Base-by-base conservation (phyloP, 2,113 vertebrate species). In the Puntigrus tetrazona region DNA sequence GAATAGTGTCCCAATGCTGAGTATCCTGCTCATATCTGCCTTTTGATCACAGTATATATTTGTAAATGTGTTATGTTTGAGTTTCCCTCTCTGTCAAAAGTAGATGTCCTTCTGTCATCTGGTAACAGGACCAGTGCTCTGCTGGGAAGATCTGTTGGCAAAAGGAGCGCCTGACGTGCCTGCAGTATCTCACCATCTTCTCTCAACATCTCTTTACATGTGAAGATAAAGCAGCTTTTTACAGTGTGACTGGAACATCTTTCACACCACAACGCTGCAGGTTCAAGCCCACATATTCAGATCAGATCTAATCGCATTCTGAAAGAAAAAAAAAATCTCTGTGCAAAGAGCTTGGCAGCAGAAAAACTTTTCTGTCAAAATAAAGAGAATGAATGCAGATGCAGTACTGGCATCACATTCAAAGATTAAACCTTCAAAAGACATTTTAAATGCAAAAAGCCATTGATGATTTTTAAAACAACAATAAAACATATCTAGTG, bases 211-310 rank as follows among this genome's bases (percentile, higher is more conserved):
- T 78, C 50, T 78, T 61, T 87, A 91, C 91, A 90, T 93, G 94
- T 93, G 91, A 93, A 93, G 94, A 94, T 94, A 93, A 94, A 90
- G 87, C 85, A 78, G 90, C 82, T 92, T 92, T 93, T 93, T 91
- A 91, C 91, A 87, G 86, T 88, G 89, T 91, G 93, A 90, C 85
- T 78, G 63, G 65, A 73, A 91, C 90, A 86, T 90, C 78, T 81
- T 85, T 83, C 89, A 89, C 91, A 89, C 90, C 90, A 89, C 87
- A 90, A 90, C 88, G 87, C 93, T 85, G 93, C 89, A 89, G 86
- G 82, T 90, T 87, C 90, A 90, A 87, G 86, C 31, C 69, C 87
- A 94, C 91, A 92, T 90, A 91, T 93, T 89, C 89, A 70, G 93
- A 94, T 90, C 89, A 70, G 93, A 94, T 95, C 86, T 93, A 92